Evolutionary conservation across 1,140 invertebrate species (phyloP).

Genomic region (Zophobas atratus): DNA sequence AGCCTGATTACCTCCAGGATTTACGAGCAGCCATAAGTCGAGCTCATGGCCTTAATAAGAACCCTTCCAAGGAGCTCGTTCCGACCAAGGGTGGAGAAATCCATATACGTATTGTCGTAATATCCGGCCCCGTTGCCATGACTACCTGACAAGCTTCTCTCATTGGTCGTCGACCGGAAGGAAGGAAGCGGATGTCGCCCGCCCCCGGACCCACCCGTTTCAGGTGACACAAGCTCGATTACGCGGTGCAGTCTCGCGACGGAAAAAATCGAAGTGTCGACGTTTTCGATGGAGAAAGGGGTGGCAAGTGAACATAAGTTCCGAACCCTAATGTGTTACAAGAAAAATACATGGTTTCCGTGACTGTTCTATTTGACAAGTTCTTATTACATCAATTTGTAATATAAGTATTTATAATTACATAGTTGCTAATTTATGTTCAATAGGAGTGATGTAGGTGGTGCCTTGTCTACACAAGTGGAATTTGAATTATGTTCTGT

Average conservation of each 20-base stretch:
- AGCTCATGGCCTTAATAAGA: conserved; percentile 51
- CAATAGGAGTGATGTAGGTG: too few relatives aligned
- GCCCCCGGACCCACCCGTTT: conserved; percentile 42
- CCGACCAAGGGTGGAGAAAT: conserved; percentile 18
- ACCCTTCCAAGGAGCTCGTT: conserved; percentile 31
- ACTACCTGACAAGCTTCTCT: conserved; percentile 43
- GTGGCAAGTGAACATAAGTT: too few relatives aligned
- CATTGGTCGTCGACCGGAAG: conserved; percentile 56
- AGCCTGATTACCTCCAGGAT: conserved; percentile 44
- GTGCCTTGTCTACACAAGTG: too few relatives aligned
- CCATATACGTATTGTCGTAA: conserved; percentile 44
- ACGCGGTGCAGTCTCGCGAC: conserved; percentile 2
- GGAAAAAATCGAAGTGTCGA: conserved; percentile 13
- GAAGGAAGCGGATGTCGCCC: conserved; percentile 52
- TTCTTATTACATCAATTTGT: too few relatives aligned
- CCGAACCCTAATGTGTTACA: too few relatives aligned
- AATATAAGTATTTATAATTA: too few relatives aligned
- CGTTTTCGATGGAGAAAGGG: neutral
- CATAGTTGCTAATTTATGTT: too few relatives aligned
- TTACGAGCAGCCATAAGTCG: conserved; percentile 50
- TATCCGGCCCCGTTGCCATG: conserved; percentile 53
- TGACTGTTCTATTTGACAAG: too few relatives aligned
- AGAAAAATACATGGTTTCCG: too few relatives aligned
- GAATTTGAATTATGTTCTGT: too few relatives aligned
- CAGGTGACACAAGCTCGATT: conserved; percentile 53